Conservation (phyloP, 2,797 vertebrate species). For the Neostethus bicornis region DNA sequence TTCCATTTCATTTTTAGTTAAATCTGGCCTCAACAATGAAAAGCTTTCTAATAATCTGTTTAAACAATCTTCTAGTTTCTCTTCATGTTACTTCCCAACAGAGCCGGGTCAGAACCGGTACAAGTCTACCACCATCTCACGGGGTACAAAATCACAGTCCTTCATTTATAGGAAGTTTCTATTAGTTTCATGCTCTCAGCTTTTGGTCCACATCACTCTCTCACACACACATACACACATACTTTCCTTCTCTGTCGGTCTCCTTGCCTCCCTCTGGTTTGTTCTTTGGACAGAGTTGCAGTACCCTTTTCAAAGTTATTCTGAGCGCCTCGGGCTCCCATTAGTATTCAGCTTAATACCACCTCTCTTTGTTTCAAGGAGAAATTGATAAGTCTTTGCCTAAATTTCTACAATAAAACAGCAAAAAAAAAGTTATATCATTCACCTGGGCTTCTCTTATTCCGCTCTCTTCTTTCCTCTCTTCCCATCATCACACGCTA, state of each 20-base stretch:
- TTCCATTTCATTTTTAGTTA: no score
- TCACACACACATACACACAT: conserved; percentile 7
- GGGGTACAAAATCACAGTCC: no score
- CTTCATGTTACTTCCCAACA: no score
- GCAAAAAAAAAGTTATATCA: conserved; percentile 55
- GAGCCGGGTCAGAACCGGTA: no score
- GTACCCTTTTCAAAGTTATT: conserved; percentile 77
- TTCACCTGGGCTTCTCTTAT: conserved; percentile 47
- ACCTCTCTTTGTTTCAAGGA: conserved; percentile 73
- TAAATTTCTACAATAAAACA: conserved; percentile 69
- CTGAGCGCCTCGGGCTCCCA: conserved; percentile 61
- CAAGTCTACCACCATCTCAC: no score
- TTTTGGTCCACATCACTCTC: no score
- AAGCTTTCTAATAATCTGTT: no score
- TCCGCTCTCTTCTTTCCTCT: conserved; percentile 9
- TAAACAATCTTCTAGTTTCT: no score
- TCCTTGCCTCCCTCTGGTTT: conserved; percentile 36
- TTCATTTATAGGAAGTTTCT: no score
- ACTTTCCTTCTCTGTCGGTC: conserved; percentile 19
- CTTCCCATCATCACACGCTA: not conserved
- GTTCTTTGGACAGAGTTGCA: conserved; percentile 61
- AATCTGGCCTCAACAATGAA: no score
- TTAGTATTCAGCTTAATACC: conserved; percentile 70
- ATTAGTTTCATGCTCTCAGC: no score
- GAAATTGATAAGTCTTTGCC: conserved; percentile 67